Evolutionary conservation across 2,888 invertebrate genomes (phyloP).

Genomic region (Bembecia ichneumoniformis): DNA sequence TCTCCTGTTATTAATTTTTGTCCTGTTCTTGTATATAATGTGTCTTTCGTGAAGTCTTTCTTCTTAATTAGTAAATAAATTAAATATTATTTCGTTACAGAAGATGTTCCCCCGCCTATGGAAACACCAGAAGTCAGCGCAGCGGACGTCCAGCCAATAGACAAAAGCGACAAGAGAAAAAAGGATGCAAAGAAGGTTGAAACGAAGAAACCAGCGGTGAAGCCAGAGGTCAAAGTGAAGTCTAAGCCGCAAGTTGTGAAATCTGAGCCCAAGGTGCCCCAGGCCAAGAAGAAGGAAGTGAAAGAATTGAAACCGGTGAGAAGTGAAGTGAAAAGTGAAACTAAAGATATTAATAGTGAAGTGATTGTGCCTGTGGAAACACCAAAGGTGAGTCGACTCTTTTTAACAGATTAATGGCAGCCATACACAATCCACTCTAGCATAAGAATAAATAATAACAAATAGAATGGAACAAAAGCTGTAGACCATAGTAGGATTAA

Average conservation of each 20-base stretch:
- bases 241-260: slow-evolving; percentile 13
- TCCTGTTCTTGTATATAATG: no score
- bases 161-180: slow-evolving; percentile 24
- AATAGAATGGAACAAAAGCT: no score
- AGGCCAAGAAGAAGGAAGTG: slow-evolving; percentile 16
- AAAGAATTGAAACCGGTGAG: slow-evolving; percentile 22
- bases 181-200: slow-evolving; percentile 17
- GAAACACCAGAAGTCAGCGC: slow-evolving; percentile 55
- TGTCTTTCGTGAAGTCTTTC: no score
- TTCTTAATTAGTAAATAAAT: no score
- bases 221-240: slow-evolving; percentile 17
- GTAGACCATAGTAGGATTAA: no score
- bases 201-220: slow-evolving; percentile 12
- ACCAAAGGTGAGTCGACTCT: slow-evolving; percentile 18
- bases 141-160: slow-evolving; percentile 32
- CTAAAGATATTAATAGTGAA: slow-evolving; percentile 23
- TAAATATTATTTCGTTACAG: slow-evolving; percentile 17
- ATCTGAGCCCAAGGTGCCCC: slow-evolving; percentile 19
- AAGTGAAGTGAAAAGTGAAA: slow-evolving; percentile 27
- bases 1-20: no score
- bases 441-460: no score
- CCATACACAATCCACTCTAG: no score
- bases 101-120: slow-evolving; percentile 25
- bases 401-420: no score
- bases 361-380: slow-evolving; percentile 9